Conservation (phyloP, 2,888 invertebrate species). For the Agriopis leucophaearia region DNA sequence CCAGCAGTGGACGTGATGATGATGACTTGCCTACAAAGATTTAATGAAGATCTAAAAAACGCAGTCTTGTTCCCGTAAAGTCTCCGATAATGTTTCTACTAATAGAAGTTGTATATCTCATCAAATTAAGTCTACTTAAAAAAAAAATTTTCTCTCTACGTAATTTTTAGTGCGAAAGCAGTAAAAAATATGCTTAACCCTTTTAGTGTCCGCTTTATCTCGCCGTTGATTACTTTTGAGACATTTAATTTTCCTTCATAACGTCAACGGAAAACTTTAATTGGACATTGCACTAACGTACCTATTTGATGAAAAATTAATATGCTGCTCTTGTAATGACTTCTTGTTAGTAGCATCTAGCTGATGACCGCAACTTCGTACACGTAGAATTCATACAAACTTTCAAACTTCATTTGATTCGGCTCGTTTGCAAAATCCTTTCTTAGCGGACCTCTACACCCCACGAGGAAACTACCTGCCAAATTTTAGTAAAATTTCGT, state of each 20-base stretch:
- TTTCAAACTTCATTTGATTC: too few relatives aligned
- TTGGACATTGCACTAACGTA: conserved; percentile 31
- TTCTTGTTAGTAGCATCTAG: neutral
- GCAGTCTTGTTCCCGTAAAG: too few relatives aligned
- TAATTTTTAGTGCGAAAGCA: conserved; percentile 43
- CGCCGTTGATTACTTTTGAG: conserved; percentile 54
- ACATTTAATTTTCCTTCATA: conserved; percentile 56
- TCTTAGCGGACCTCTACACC: too few relatives aligned
- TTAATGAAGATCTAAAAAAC: too few relatives aligned
- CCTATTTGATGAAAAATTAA: conserved; percentile 25
- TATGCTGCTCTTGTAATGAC: neutral
- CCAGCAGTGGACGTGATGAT: too few relatives aligned
- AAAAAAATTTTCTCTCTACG: conserved; percentile 61
- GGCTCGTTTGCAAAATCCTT: too few relatives aligned
- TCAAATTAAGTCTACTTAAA: conserved; percentile 27
- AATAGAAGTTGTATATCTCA: neutral
- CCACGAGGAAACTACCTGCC: too few relatives aligned
- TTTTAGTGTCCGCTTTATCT: conserved; percentile 56
- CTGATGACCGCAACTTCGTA: too few relatives aligned
- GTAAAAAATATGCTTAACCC: conserved; percentile 61
- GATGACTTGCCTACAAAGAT: too few relatives aligned
- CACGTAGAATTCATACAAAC: too few relatives aligned
- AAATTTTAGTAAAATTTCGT: too few relatives aligned
- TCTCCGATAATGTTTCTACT: neutral
- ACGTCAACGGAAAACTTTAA: conserved; percentile 53